Conservation (phyloP, 1,140 invertebrate species). For the Polypedilum pembai region DNA sequence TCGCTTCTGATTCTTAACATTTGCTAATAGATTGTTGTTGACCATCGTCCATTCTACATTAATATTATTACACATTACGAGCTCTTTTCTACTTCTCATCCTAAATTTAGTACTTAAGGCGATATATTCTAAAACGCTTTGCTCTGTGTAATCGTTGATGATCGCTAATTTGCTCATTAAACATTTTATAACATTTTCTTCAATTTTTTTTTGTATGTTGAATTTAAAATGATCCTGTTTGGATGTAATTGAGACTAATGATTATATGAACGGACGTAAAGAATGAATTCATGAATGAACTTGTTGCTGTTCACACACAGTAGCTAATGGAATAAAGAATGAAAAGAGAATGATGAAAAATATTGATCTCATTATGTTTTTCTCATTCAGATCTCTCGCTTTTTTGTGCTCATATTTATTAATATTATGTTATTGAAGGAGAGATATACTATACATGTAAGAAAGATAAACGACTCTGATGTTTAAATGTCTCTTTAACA, state of each 20-base stretch:
- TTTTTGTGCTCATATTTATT: neutral
- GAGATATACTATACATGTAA: neutral
- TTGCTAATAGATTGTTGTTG: neutral
- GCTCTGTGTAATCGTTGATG: neutral
- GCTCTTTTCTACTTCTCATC: neutral
- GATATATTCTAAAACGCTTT: neutral
- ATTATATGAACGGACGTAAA: neutral
- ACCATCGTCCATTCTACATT: neutral
- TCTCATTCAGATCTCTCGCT: neutral
- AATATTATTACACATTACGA: too few relatives aligned
- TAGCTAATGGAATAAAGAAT: neutral
- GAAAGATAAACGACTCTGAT: slow-evolving; percentile 22
- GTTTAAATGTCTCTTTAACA: neutral
- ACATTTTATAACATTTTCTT: neutral
- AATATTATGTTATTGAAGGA: neutral
- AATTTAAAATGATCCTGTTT: slow-evolving; percentile 7
- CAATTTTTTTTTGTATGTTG: neutral
- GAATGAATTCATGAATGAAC: neutral
- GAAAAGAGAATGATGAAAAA: slow-evolving; percentile 12
- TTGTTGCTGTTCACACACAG: neutral
- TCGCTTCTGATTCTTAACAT: neutral
- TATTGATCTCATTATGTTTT: slow-evolving; percentile 6
- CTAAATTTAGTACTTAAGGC: neutral
- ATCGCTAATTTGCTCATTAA: slow-evolving; percentile 11
- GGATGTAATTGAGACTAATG: slow-evolving; percentile 15